Conservation (phyloP, 2,888 invertebrate genomes). For the Argyra leucocephala region DNA sequence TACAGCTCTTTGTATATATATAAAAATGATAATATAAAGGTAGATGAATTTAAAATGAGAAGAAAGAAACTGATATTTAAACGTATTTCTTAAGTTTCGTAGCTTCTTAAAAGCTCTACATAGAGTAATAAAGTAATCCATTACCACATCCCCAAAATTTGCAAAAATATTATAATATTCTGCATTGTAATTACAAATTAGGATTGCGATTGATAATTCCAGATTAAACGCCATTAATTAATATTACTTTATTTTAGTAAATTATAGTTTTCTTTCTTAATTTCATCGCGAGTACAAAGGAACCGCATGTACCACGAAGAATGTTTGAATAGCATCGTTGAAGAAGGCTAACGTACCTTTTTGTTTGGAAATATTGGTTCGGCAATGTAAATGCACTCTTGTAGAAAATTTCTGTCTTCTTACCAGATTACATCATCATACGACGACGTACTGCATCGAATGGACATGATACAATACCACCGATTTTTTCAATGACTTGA, state of each 20-base stretch:
- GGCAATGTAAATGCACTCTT: slow-evolving; percentile 88
- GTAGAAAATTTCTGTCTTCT: slow-evolving; percentile 72
- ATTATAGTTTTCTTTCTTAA: slow-evolving; percentile 59
- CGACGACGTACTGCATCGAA: slow-evolving; percentile 92
- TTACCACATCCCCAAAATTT: no score
- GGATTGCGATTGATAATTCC: no score
- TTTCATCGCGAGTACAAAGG: slow-evolving; percentile 87
- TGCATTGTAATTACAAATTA: no score
- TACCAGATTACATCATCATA: slow-evolving; percentile 98
- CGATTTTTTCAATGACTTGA: slow-evolving; percentile 58
- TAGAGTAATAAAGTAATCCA: no score
- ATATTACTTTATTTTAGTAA: slow-evolving; percentile 19
- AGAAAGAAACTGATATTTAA: no score
- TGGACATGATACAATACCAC: slow-evolving; percentile 92
- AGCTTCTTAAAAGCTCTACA: no score
- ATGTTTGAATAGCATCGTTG: slow-evolving; percentile 93
- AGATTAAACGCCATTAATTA: no score
- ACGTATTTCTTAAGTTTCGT: no score
- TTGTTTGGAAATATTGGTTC: slow-evolving; percentile 69
- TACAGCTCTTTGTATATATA: no score
- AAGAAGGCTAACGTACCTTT: slow-evolving; percentile 85
- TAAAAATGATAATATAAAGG: no score
- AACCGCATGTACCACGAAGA: slow-evolving; percentile 87
- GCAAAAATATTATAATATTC: no score
- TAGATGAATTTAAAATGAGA: no score